Evolutionary conservation across 2,888 invertebrate genomes (phyloP).

Genomic region (Andrena flavipes): DNA sequence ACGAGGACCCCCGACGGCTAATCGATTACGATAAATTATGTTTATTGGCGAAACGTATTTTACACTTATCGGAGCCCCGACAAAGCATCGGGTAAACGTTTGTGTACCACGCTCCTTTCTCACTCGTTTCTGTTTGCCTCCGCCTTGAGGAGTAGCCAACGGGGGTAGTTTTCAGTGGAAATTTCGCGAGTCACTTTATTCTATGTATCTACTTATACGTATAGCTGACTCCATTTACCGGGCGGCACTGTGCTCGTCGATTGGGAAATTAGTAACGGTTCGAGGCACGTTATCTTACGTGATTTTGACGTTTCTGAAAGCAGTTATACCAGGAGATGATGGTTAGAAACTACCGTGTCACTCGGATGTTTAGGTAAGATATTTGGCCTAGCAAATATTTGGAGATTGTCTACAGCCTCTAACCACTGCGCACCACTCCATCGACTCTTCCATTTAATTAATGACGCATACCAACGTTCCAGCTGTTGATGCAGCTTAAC

Average conservation of each 20-base stretch:
- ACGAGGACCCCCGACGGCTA: conserved; percentile 18
- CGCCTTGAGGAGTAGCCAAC: background rate
- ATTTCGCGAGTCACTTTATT: no score
- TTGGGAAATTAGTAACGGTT: background rate
- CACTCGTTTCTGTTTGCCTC: background rate
- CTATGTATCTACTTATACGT: no score
- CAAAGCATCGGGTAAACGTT: conserved; percentile 12
- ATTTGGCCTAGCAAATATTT: conserved; percentile 85
- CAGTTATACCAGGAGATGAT: conserved; percentile 63
- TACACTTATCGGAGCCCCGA: background rate
- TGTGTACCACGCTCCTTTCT: background rate
- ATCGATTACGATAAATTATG: conserved; percentile 46
- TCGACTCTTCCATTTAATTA: conserved; percentile 82
- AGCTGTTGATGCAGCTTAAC: conserved; percentile 67
- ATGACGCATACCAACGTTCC: conserved; percentile 71
- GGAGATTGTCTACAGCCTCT: conserved; percentile 83
- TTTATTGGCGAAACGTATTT: conserved; percentile 36
- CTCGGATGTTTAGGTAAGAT: conserved; percentile 84
- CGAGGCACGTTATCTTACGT: background rate
- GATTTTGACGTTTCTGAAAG: conserved; percentile 53
- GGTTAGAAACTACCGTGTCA: conserved; percentile 77
- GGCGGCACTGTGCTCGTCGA: background rate
- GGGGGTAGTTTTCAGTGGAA: no score
- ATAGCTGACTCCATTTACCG: background rate
- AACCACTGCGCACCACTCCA: conserved; percentile 76